phyloP scores from a whole-genome alignment of 2,797 vertebrate species.

The Austrolebias charrua region DNA sequence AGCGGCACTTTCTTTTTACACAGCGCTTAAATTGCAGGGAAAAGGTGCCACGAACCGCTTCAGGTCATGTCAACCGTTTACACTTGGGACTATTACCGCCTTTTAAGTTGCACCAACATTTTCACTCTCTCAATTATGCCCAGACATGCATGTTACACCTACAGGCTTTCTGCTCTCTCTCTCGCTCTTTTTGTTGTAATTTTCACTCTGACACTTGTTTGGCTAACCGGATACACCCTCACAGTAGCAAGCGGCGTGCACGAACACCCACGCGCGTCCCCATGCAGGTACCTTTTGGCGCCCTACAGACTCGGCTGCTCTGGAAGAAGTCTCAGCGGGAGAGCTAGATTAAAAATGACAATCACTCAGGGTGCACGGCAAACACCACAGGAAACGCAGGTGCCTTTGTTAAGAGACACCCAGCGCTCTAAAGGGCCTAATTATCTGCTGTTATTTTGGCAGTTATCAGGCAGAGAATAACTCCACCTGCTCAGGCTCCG shows the following conservation, averaged over 20 bases:
- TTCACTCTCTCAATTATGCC: conserved; percentile 1
- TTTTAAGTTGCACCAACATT: conserved; percentile 27
- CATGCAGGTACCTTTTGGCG: conserved; percentile 59
- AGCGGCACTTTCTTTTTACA: conserved; percentile 29
- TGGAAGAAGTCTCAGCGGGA: conserved; percentile 74
- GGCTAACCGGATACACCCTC: conserved; percentile 46
- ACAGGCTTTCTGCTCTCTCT: conserved; percentile 5
- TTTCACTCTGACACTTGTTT: conserved; percentile 46
- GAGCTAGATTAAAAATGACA: conserved; percentile 84
- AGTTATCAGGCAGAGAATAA: conserved; percentile 80
- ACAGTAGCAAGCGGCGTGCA: conserved; percentile 15
- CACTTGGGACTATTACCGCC: conserved; percentile 46
- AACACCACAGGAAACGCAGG: conserved; percentile 83
- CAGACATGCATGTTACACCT: not conserved
- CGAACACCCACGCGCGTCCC: conserved; percentile 32
- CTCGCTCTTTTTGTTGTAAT: no score
- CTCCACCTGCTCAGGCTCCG: conserved; percentile 75
- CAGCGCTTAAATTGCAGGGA: conserved; percentile 36
- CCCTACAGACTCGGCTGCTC: conserved; percentile 71
- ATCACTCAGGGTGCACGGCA: conserved; percentile 79
- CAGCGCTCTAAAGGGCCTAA: conserved; percentile 83
- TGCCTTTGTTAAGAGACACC: conserved; percentile 85
- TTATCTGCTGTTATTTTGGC: conserved; percentile 87
- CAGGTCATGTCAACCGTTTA: conserved; percentile 58
- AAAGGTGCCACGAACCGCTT: conserved; percentile 55